phyloP scores from a whole-genome alignment of 2,888 invertebrate genomes.

The Candidula unifasciata region DNA sequence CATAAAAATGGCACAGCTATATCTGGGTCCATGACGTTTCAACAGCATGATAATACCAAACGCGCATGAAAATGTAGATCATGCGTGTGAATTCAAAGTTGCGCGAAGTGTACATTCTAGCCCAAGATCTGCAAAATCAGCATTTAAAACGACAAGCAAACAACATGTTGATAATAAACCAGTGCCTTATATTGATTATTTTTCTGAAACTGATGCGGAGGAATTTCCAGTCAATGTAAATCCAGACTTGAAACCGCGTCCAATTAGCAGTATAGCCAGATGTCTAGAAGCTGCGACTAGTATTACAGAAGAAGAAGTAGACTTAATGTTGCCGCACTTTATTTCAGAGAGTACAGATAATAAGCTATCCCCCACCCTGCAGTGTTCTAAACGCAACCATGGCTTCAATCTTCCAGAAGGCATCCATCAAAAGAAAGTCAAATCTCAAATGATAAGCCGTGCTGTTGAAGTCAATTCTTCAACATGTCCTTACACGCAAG shows the following conservation, averaged over 20 bases:
- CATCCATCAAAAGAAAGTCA: background rate
- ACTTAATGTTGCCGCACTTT: background rate
- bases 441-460: slow-evolving; percentile 33
- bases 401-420: background rate
- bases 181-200: background rate
- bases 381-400: background rate
- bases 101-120: slow-evolving; percentile 26
- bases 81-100: no score
- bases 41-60: background rate
- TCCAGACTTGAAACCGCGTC: slow-evolving; percentile 26
- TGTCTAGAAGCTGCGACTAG: background rate
- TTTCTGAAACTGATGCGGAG: slow-evolving; percentile 33
- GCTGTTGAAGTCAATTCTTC: slow-evolving; percentile 26
- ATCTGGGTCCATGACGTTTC: no score
- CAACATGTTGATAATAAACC: background rate
- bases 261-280: slow-evolving; percentile 32
- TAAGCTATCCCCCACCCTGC: background rate
- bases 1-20: no score
- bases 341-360: no score
- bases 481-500: background rate
- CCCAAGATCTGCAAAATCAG: slow-evolving; percentile 34
- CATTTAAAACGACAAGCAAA: slow-evolving; percentile 5
- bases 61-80: background rate
- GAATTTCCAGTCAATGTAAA: slow-evolving; percentile 31
- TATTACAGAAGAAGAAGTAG: background rate